These are phyloP conservation scores for Andrena trimmerana DNA, from an alignment of 2,888 invertebrate species.

Conservation along the genomic window DNA sequence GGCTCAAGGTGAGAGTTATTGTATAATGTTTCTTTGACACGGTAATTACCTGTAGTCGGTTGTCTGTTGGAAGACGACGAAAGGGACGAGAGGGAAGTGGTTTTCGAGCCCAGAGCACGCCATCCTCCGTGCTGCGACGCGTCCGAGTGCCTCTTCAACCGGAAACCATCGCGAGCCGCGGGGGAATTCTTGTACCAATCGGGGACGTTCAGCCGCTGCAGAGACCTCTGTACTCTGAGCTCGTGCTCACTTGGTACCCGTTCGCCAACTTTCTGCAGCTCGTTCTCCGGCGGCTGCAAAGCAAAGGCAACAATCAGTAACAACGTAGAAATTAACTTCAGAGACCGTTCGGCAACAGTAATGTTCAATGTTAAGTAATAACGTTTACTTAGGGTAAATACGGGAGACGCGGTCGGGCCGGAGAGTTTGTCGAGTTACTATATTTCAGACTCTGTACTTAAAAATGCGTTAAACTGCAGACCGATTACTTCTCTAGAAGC, in stretches of 20 bases:
- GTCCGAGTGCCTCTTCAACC: slow-evolving; percentile 91
- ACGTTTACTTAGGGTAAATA: not conserved
- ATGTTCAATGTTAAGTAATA: too few species aligned
- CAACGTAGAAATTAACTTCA: not conserved
- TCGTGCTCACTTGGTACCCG: slow-evolving; percentile 97
- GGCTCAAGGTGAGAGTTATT: not conserved
- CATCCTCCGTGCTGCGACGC: slow-evolving; percentile 87
- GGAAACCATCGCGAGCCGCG: slow-evolving; percentile 92
- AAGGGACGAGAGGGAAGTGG: slow-evolving; percentile 93
- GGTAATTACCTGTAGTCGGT: slow-evolving; percentile 79
- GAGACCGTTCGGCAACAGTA: not conserved
- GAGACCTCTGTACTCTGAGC: slow-evolving; percentile 95
- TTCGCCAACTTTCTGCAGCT: slow-evolving; percentile 93
- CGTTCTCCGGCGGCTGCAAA: slow-evolving; percentile 96
- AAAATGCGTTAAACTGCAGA: too few species aligned
- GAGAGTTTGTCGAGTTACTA: too few species aligned
- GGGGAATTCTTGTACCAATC: slow-evolving; percentile 96
- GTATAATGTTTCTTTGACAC: not conserved
- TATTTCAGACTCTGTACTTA: too few species aligned
- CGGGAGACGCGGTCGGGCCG: too few species aligned
- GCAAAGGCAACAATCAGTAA: not conserved
- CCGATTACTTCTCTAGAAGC: too few species aligned
- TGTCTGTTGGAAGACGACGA: slow-evolving; percentile 84
- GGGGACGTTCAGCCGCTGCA: slow-evolving; percentile 97
- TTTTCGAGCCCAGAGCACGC: slow-evolving; percentile 91